phyloP scores from a whole-genome alignment of 2,797 vertebrate species.

The Heliangelus exortis region DNA sequence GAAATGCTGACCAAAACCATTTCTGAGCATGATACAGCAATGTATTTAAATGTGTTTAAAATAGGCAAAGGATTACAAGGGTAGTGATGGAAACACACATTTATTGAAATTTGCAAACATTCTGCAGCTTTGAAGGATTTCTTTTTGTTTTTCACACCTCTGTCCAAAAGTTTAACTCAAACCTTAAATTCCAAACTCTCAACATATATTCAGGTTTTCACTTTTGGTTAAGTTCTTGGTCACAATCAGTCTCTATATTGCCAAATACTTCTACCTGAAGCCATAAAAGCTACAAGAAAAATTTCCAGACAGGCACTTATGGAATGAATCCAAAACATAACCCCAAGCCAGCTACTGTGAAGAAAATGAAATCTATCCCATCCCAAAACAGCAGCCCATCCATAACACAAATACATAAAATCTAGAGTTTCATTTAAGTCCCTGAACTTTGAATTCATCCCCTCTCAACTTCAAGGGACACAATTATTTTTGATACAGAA shows the following conservation, averaged over 20 bases:
- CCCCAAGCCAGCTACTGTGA: no score
- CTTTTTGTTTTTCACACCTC: fast-evolving
- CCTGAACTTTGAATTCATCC: neutral
- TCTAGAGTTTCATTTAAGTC: neutral
- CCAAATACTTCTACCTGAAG: neutral
- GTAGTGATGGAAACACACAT: neutral
- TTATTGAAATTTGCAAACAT: neutral
- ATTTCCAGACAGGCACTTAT: neutral
- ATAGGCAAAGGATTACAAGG: neutral
- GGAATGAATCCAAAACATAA: neutral
- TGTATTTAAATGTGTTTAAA: neutral
- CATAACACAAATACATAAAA: neutral
- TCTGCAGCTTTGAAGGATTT: neutral
- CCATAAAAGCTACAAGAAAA: neutral
- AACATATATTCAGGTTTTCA: neutral
- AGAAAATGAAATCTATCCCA: no score
- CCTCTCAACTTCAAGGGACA: neutral
- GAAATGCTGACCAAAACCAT: neutral
- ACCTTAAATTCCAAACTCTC: neutral
- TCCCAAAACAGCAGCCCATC: neutral
- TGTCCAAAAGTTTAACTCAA: neutral
- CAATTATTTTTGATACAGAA: neutral
- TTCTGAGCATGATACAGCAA: neutral
- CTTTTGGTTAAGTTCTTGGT: neutral
- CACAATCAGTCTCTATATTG: neutral